Percentiles rank a stretch among this genome's conserved stretches.
phyloP scores from a whole-genome alignment of 2,888 invertebrate genomes.

The Zhuqinia jingwanae region DNA sequence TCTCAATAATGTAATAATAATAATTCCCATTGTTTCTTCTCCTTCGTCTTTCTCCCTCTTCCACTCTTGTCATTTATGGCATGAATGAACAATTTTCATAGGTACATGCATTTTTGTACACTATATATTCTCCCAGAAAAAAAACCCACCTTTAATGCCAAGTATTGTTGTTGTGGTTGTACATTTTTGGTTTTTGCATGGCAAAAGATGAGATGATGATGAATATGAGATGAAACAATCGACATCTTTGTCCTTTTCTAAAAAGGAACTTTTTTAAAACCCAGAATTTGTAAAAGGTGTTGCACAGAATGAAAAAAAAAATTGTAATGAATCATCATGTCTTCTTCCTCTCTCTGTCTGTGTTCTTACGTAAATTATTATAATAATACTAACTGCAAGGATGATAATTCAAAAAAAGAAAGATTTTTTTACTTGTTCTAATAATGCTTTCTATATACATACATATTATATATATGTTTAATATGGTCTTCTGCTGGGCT shows the following conservation, averaged over 20 bases:
- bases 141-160: conserved; percentile 14
- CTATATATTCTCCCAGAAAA: neutral
- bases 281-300: conserved; percentile 44
- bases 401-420: conserved; percentile 44
- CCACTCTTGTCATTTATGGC: conserved; percentile 59
- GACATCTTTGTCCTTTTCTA: conserved; percentile 63
- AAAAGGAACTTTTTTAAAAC: conserved; percentile 26
- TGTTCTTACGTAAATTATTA: conserved; percentile 32
- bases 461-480: neutral
- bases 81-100: conserved; percentile 53
- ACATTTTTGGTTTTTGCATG: conserved; percentile 55
- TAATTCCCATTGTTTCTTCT: conserved; percentile 69
- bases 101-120: neutral
- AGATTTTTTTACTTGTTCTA: conserved; percentile 13
- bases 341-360: neutral
- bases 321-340: conserved; percentile 60
- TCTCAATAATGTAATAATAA: conserved; percentile 69
- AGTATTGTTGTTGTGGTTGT: conserved; percentile 46
- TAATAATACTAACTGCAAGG: conserved; percentile 36
- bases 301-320: conserved; percentile 25
- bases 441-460: neutral
- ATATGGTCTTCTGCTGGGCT: neutral
- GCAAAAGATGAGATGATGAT: conserved; percentile 40
- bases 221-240: conserved; percentile 58
- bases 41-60: conserved; percentile 34